A percentile compares a stretch with the other conserved stretches of the same genome.
phyloP scores from a whole-genome alignment of 1,140 invertebrate species.

The Caenorhabditis elegans region DNA sequence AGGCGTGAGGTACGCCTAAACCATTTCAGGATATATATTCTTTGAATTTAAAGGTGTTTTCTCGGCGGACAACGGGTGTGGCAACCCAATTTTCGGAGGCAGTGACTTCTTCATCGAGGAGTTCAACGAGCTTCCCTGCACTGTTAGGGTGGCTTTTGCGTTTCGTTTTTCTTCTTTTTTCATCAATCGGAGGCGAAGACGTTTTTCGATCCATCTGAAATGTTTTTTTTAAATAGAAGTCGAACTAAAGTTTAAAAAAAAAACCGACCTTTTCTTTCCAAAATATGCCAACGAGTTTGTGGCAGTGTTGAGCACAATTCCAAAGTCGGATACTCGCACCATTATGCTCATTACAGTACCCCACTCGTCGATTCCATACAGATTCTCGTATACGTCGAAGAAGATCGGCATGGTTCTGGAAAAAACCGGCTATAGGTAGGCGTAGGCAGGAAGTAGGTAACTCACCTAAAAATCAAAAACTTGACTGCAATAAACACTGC shows the following conservation, averaged over 20 bases:
- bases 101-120: not conserved
- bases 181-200: conserved; percentile 43
- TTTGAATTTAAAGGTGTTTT: not conserved
- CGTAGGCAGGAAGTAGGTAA: not conserved
- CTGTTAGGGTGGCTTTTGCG: conserved; percentile 20
- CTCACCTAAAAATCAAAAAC: conserved; percentile 51
- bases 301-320: conserved; percentile 48
- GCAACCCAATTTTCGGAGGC: not conserved
- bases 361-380: conserved; percentile 48
- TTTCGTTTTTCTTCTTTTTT: conserved; percentile 48
- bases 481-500: conserved; percentile 50
- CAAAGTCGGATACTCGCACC: conserved; percentile 47
- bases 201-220: conserved; percentile 49
- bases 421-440: not conserved
- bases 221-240: too few species aligned
- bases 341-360: conserved; percentile 38
- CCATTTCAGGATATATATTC: not conserved
- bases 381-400: conserved; percentile 50
- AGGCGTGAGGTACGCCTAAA: too few species aligned
- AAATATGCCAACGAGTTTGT: conserved; percentile 51
- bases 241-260: not conserved
- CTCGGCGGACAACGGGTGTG: not conserved
- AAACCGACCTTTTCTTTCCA: conserved; percentile 44
- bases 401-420: conserved; percentile 52
- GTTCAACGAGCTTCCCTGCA: not conserved